Evolutionary conservation across 2,113 vertebrate genomes (phyloP), one percentile per base, ranked within the genome.

Genomic region (Gobiocypris rarus): DNA sequence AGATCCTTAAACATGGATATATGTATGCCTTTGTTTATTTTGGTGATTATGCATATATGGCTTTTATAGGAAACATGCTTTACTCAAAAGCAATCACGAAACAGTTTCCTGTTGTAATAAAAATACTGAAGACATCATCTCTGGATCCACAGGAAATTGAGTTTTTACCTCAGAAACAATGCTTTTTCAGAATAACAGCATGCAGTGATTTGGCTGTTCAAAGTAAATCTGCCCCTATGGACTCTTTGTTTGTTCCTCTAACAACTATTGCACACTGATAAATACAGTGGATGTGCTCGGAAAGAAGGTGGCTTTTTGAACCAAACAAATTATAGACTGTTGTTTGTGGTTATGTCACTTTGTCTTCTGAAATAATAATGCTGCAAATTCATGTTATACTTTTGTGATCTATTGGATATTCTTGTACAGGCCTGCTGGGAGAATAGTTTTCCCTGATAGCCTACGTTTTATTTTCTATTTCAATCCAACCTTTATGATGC

Each of bases 191-290:
- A 43, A 58, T 61, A 65, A 50, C n/a, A 59, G 43, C 75, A 74
- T 73, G 52, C 9, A 19, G 43, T 2, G 28, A 71, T 34, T 75
- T 65, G 26, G 56, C 82, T 61, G 71, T 80, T 65, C 59, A 67
- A 65, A 48, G 58, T 50, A 24, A 65, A 34, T 80, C 26, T 65
- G 41, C 59, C 41, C 26, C 26, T 28, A 11, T 45, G 8, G 59
- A 80, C 59, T 28, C 26, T 26, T 28, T 79, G 77, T 65, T 80
- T 80, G 43, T 65, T 80, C 24, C 43, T 67, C 76, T 31, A 77
- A 77, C 75, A 41, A 22, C 76, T 63, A 48, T 48, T 63, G n/a
- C 58, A 79, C 10, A 22, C 75, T 6, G 58, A 79, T 79, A 48
- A 79, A 79, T 63, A 48, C 24, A 63, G 58, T 79, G 58, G 14